Conservation (phyloP, 2,113 vertebrate species). For the Stercorarius parasiticus region DNA sequence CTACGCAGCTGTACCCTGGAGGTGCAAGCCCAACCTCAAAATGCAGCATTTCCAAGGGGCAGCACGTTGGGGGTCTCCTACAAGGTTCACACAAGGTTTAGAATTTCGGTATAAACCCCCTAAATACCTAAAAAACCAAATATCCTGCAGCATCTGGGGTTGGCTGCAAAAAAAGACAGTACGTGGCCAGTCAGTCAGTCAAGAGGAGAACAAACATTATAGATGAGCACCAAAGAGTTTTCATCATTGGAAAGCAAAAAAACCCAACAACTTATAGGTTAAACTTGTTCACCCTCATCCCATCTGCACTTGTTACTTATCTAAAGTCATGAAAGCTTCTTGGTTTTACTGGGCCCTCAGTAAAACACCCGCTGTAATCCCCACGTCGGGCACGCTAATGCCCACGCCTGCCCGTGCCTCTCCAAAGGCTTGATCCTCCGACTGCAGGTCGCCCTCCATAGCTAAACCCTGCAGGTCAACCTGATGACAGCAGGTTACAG, state of each 20-base stretch:
- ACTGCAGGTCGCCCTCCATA: neutral
- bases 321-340: neutral
- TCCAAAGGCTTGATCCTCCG: accelerated
- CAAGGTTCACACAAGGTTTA: neutral
- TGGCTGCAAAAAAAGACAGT: neutral
- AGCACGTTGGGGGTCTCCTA: neutral
- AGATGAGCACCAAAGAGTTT: neutral
- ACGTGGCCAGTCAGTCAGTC: neutral
- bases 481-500: neutral
- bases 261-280: neutral
- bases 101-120: neutral
- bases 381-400: accelerated
- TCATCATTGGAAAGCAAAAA: neutral
- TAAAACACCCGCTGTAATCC: neutral
- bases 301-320: neutral
- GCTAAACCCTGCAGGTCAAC: neutral
- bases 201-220: neutral
- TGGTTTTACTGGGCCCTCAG: neutral
- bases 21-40: neutral
- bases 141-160: neutral
- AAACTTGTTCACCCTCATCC: neutral
- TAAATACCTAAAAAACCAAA: neutral
- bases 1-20: neutral
- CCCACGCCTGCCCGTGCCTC: accelerated
- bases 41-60: neutral